Conservation (phyloP, 2,888 invertebrate genomes). For the Euproctis similis region DNA sequence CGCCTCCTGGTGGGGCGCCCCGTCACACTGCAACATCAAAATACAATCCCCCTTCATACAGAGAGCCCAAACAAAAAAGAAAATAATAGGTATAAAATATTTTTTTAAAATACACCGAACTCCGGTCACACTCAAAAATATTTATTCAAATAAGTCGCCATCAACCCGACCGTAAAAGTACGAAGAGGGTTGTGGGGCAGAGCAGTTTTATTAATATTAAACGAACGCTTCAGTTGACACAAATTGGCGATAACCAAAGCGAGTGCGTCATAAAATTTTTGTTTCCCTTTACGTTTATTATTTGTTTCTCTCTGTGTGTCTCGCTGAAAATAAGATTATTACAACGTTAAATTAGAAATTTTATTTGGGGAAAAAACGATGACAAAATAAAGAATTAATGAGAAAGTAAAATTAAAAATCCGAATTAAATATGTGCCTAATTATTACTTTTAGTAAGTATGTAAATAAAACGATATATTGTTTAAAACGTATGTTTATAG, state of each 20-base stretch:
- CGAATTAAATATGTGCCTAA: no score
- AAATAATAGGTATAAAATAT: no score
- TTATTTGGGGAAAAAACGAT: no score
- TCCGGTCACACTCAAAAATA: constrained; percentile 58
- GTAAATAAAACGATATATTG: no score
- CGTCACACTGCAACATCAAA: constrained; percentile 28
- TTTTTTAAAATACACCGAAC: constrained; percentile 45
- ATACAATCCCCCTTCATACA: constrained; percentile 25
- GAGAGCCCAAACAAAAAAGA: constrained; percentile 40
- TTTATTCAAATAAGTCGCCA: constrained; percentile 74
- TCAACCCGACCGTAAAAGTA: constrained; percentile 70
- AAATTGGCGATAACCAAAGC: constrained; percentile 71
- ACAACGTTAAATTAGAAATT: constrained; percentile 3
- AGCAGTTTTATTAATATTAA: constrained; percentile 73
- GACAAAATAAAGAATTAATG: no score
- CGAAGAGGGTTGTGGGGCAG: constrained; percentile 64
- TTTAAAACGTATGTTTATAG: no score
- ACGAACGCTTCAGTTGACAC: constrained; percentile 72
- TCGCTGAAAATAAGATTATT: constrained; percentile 37
- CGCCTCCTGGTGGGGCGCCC: constrained; percentile 58
- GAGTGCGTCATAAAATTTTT: constrained; percentile 54
- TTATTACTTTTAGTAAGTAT: no score
- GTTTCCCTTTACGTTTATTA: constrained; percentile 44
- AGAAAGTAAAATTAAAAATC: no score
- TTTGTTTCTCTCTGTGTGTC: no score